Evolutionary conservation across 2,888 invertebrate genomes (phyloP).

Genomic region (Andrena camellia): DNA sequence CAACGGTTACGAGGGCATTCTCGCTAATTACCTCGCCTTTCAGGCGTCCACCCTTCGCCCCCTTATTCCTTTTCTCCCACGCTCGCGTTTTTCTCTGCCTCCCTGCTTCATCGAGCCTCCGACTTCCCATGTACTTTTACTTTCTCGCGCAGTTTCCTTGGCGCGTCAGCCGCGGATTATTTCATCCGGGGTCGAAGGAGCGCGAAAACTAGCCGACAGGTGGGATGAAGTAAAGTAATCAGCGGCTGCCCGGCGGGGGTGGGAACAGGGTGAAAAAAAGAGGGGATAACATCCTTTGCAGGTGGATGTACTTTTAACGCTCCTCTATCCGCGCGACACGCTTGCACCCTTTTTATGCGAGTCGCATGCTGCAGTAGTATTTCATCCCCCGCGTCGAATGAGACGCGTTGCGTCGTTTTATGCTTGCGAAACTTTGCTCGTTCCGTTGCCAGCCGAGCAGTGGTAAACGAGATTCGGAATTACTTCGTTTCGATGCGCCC

Average conservation of each 20-base stretch:
- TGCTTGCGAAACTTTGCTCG: constrained; percentile 36
- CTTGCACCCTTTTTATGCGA: not conserved
- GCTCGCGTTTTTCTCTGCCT: constrained; percentile 8
- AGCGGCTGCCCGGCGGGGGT: constrained; percentile 9
- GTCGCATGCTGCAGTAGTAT: not conserved
- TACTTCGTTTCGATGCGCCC: not conserved
- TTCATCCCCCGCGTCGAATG: constrained; percentile 4
- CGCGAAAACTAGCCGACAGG: constrained; percentile 3
- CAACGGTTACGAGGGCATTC: constrained; percentile 59
- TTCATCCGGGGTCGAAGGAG: constrained; percentile 38
- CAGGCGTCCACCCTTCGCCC: constrained; percentile 21
- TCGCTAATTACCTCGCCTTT: constrained; percentile 69
- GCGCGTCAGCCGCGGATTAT: constrained; percentile 40
- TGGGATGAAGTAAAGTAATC: constrained; percentile 39
- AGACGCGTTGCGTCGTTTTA: not conserved
- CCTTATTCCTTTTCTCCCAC: not conserved
- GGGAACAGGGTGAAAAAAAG: not conserved
- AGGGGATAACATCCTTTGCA: not conserved
- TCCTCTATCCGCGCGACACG: not conserved
- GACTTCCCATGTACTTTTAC: constrained; percentile 28
- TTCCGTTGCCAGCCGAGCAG: not conserved
- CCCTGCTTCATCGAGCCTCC: constrained; percentile 8
- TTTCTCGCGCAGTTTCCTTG: constrained; percentile 36
- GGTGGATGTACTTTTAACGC: not conserved
- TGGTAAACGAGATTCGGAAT: not conserved